phyloP scores from a whole-genome alignment of 2,113 vertebrate species.

The Origma solitaria region DNA sequence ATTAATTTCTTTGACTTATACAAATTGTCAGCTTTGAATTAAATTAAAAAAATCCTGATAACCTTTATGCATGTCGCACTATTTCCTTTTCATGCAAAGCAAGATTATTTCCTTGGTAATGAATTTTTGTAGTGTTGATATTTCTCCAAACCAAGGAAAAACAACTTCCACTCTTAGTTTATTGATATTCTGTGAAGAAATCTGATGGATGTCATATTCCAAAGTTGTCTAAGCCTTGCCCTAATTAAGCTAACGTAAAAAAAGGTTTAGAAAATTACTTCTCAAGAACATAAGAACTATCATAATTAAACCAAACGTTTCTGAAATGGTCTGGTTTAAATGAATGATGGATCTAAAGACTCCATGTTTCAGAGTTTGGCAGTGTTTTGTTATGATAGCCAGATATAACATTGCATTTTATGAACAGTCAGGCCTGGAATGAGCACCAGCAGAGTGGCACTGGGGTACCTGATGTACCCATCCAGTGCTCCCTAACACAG shows the following conservation, averaged over 20 bases:
- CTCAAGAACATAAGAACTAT: not conserved
- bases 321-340: not conserved
- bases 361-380: not conserved
- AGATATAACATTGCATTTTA: not conserved
- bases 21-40: not conserved
- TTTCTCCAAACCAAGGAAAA: not conserved
- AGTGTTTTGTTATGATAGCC: not conserved
- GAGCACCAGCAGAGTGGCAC: not conserved
- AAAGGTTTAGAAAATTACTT: not conserved
- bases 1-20: not conserved
- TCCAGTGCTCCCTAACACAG: fast-evolving
- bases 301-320: not conserved
- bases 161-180: not conserved
- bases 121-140: not conserved
- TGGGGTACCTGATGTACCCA: not conserved
- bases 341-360: not conserved
- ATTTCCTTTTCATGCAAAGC: not conserved
- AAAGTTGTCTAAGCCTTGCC: not conserved
- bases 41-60: not conserved
- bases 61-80: not conserved
- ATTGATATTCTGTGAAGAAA: not conserved
- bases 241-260: not conserved
- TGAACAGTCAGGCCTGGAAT: not conserved
- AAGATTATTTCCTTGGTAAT: not conserved
- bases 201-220: not conserved